phyloP scores from a whole-genome alignment of 2,113 vertebrate genomes.

The Leucopternis melanops region DNA sequence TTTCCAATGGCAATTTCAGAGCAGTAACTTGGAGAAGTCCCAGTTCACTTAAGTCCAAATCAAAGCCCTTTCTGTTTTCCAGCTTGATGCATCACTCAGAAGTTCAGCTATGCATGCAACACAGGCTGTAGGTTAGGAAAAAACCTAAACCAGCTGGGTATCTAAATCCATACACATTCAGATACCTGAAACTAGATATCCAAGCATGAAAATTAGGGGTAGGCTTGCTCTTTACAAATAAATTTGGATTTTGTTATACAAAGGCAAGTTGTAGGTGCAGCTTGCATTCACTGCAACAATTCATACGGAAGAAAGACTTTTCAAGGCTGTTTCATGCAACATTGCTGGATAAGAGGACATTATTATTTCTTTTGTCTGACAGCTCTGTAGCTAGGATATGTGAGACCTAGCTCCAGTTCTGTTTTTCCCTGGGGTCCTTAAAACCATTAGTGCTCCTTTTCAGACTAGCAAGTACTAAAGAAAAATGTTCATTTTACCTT shows the following conservation, averaged over 20 bases:
- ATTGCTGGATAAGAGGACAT: neutral
- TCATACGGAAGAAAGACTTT: neutral
- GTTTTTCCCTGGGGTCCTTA: neutral
- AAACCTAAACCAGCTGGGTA: neutral
- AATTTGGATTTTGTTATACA: neutral
- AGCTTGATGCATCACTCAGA: neutral
- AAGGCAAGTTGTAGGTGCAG: neutral
- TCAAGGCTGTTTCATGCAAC: neutral
- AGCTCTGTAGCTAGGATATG: neutral
- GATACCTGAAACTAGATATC: neutral
- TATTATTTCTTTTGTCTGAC: neutral
- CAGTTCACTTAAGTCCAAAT: neutral
- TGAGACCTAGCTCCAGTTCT: neutral
- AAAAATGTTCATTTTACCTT: neutral
- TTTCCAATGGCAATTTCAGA: neutral
- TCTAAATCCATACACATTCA: neutral
- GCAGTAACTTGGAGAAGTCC: neutral
- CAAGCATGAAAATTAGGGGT: neutral
- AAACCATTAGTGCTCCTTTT: neutral
- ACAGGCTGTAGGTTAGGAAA: neutral
- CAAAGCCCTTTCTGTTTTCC: neutral
- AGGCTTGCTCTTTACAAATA: neutral
- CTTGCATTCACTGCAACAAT: neutral
- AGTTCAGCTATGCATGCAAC: neutral
- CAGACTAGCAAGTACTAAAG: neutral